A percentile compares a stretch with the other conserved stretches of the same genome.
phyloP scores from a whole-genome alignment of 2,797 vertebrate species.

The Phaenicophaeus curvirostris region DNA sequence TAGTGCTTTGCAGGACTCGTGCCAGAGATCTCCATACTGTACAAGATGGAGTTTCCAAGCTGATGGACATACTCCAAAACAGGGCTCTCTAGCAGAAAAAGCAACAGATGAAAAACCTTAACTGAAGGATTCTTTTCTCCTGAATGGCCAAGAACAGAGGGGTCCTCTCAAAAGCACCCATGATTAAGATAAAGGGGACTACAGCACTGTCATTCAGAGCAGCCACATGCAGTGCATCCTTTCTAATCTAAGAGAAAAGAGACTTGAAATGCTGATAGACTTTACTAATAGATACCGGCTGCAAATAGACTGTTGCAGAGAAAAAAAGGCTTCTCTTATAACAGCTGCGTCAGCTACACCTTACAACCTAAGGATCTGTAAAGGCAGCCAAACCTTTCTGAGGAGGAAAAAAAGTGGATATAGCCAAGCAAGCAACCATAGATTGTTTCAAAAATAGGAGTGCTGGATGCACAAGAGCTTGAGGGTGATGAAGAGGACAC shows the following conservation, averaged over 20 bases:
- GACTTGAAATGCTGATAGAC: constrained; percentile 41
- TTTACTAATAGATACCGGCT: constrained; percentile 1
- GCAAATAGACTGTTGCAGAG: neutral
- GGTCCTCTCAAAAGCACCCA: constrained; percentile 24
- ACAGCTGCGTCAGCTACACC: neutral
- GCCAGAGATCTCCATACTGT: constrained; percentile 51
- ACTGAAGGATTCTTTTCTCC: constrained; percentile 25
- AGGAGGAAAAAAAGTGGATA: neutral
- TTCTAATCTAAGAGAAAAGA: constrained; percentile 37
- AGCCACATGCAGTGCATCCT: constrained; percentile 29
- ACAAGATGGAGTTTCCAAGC: constrained; percentile 15
- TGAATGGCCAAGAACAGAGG: constrained; percentile 4
- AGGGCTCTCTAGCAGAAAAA: neutral
- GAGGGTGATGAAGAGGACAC: constrained; percentile 8
- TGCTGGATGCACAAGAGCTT: neutral
- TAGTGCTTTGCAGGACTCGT: constrained; percentile 64
- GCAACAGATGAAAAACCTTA: neutral
- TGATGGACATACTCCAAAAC: constrained; percentile 42
- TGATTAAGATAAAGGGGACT: constrained; percentile 26
- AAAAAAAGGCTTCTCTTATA: neutral
- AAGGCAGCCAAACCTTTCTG: neutral
- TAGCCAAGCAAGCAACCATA: neutral
- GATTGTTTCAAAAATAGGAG: neutral
- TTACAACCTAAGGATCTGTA: neutral
- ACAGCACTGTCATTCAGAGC: constrained; percentile 23